Evolutionary conservation across 2,797 vertebrate species (phyloP), one percentile per base, ranked within the genome.

Genomic region (Halcyon smyrnensis): DNA sequence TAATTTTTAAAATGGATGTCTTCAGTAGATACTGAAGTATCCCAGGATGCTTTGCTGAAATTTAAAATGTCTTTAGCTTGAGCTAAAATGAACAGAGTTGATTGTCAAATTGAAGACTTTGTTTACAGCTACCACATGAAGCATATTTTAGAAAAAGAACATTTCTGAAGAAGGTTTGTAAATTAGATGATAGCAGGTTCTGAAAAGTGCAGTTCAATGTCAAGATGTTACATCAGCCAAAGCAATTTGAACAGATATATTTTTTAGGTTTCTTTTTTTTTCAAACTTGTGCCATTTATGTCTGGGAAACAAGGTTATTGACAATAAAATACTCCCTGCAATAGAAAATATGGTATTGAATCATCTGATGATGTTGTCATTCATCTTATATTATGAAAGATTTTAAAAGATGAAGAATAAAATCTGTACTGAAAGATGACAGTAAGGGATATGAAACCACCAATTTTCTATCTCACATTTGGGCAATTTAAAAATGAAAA

Each of bases 401-500:
- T 46, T 95, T 91, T 93, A 82, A 80, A 96, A 53, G 23, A 93
- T 32, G 10, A 34, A 48, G 50, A 69, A 92, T n/a, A 77, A 43
- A 93, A 96, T 95, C 79, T 82, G 34, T 74, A 9, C 71, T 89
- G 84, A 84, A 84, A 82, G 30, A 41, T 85, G 74, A 87, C 89
- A 95, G n/a, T 78, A 88, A 83, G 69, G 28, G n/a, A 63, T 68
- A 45, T 88, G 94, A 96, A 93, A 93, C 51, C 60, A 97, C 54
- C 45, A 75, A 93, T 97, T 93, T 94, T 93, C 83, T 76, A n/a
- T 56, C 56, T 24, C 64, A 67, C 53, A 70, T 73, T 51, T 82
- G 43, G 36, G 51, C 39, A 69, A 94, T 97, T 96, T 93, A 89
- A 95, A 97, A 97, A 96, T 90, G 88, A 96, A 97, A 97, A 97